A percentile compares a stretch with the other conserved stretches of the same genome.
These are phyloP conservation scores for Zaprionus camerounensis DNA, from an alignment of 1,140 invertebrate species.

Conservation along the genomic window DNA sequence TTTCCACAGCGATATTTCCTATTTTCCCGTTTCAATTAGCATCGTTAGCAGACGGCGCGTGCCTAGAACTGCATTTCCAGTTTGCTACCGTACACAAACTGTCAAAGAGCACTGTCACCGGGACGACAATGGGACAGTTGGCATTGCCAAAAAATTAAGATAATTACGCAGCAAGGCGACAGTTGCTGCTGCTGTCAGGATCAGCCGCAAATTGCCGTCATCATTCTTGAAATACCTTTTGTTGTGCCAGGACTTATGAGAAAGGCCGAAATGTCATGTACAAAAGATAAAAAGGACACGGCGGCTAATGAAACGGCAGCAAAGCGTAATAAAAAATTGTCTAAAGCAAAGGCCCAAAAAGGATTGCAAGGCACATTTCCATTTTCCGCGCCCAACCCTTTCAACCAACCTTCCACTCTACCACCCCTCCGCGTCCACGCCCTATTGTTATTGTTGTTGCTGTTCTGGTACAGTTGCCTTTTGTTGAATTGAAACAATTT, in stretches of 20 bases:
- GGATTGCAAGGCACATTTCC: constrained; percentile 65
- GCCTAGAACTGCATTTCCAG: constrained; percentile 4
- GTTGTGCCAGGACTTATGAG: constrained; percentile 73
- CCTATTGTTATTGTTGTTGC: constrained; percentile 46
- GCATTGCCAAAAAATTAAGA: constrained; percentile 59
- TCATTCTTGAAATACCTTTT: constrained; percentile 78
- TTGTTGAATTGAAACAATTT: constrained; percentile 82
- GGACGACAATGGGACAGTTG: constrained; percentile 20
- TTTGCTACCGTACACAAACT: not conserved
- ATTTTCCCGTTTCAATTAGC: constrained; percentile 27
- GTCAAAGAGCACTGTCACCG: not conserved
- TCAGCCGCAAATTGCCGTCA: constrained; percentile 79
- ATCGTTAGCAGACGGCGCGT: constrained; percentile 34
- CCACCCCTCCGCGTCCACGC: constrained; percentile 1
- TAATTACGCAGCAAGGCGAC: constrained; percentile 53
- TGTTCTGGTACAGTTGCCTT: constrained; percentile 58
- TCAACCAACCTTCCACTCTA: not conserved
- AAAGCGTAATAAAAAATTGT: constrained; percentile 43
- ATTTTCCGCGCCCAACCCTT: constrained; percentile 12
- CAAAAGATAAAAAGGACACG: constrained; percentile 79
- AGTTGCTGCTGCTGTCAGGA: constrained; percentile 37
- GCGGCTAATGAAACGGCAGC: constrained; percentile 73
- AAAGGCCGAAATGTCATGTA: constrained; percentile 79
- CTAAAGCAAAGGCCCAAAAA: constrained; percentile 51
- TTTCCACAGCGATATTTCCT: constrained; percentile 6